Conservation (phyloP, 2,888 invertebrate genomes). For the Kuschelorhynchus macadamiae region DNA sequence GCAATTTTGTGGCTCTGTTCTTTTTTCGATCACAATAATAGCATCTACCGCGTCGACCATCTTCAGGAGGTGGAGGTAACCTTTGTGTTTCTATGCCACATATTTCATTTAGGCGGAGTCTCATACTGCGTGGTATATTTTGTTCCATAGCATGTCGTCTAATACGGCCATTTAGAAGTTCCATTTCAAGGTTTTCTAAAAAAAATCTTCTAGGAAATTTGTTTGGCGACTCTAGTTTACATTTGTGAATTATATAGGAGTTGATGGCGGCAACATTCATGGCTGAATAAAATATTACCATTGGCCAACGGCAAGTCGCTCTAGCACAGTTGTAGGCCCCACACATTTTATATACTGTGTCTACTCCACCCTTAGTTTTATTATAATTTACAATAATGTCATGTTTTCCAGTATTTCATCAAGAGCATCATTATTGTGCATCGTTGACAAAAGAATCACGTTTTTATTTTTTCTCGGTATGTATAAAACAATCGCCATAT, state of each 20-base stretch:
- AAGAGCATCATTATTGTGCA: conserved; percentile 57
- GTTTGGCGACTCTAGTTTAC: no score
- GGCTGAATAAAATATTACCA: conserved; percentile 5
- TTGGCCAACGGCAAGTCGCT: not conserved
- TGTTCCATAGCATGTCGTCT: not conserved
- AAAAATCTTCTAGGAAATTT: not conserved
- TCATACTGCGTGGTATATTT: not conserved
- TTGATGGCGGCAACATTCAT: conserved; percentile 7
- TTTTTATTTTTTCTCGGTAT: conserved; percentile 49
- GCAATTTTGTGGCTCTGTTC: conserved; percentile 5
- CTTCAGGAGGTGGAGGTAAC: conserved; percentile 2
- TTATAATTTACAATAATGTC: conserved; percentile 49
- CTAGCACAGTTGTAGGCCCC: conserved; percentile 9
- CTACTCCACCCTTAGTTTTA: conserved; percentile 45
- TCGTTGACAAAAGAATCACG: conserved; percentile 56
- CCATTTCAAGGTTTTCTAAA: not conserved
- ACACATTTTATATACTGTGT: conserved; percentile 22
- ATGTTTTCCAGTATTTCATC: conserved; percentile 51
- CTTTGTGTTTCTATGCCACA: conserved; percentile 9
- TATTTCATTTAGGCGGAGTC: conserved; percentile 1
- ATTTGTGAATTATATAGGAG: not conserved
- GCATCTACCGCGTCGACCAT: not conserved
- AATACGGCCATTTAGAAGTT: not conserved
- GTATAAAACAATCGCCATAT: conserved; percentile 45
- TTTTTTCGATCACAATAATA: not conserved